Conservation (phyloP, 2,113 vertebrate species). For the Hoplias malabaricus region DNA sequence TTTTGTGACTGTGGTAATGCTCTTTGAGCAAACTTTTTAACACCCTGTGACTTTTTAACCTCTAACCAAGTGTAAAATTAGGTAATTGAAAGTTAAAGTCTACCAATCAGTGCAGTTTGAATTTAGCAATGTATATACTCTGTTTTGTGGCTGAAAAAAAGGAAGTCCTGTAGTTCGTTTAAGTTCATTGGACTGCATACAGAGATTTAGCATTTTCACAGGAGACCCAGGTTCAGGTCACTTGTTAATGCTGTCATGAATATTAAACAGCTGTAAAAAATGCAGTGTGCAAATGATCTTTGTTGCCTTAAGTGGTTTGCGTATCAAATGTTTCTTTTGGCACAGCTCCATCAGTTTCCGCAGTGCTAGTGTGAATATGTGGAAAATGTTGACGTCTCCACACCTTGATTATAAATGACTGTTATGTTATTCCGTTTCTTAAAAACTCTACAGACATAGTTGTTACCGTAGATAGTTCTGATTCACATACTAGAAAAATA, state of each 20-base stretch:
- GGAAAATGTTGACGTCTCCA: constrained; percentile 11
- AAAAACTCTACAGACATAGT: too few relatives aligned
- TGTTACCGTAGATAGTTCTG: too few relatives aligned
- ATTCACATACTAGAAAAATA: too few relatives aligned
- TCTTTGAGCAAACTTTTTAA: neutral
- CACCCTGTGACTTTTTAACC: neutral
- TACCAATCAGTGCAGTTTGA: neutral
- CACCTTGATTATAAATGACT: constrained; percentile 14
- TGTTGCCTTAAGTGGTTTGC: neutral
- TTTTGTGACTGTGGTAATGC: constrained; percentile 9
- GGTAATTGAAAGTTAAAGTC: too few relatives aligned
- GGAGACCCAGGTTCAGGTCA: neutral
- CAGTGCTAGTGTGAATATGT: neutral
- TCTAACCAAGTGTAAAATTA: neutral
- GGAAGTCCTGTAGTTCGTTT: too few relatives aligned
- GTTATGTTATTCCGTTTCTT: too few relatives aligned
- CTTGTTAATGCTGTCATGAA: constrained; percentile 29
- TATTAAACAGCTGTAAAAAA: constrained; percentile 23
- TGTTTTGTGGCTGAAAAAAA: neutral
- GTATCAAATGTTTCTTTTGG: neutral
- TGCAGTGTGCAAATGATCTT: neutral
- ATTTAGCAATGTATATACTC: neutral
- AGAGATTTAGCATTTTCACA: neutral
- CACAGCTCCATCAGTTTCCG: neutral
- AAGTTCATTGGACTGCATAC: constrained; percentile 2